phyloP scores from a whole-genome alignment of 53 echinoderm and acorn worm species.

The Paracentrotus lividus region DNA sequence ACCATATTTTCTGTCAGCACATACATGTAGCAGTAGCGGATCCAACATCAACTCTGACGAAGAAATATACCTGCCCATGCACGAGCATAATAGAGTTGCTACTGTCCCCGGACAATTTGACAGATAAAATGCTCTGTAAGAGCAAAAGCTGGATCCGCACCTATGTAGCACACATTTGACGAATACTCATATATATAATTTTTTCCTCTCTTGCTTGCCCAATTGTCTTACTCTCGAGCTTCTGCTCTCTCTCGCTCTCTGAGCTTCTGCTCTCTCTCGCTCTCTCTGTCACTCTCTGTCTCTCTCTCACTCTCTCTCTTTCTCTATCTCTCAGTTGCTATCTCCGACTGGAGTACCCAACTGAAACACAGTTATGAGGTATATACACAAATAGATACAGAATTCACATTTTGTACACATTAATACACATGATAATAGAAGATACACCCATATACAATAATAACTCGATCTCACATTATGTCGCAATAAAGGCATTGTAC shows the following conservation, averaged over 20 bases:
- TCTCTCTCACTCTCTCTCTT: not conserved
- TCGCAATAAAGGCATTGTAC: not conserved
- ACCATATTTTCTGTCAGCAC: slow-evolving; percentile 10
- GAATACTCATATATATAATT: slow-evolving; percentile 5
- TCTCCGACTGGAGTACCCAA: not conserved
- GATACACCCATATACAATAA: slow-evolving; percentile 52
- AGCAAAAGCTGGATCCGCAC: too few species aligned
- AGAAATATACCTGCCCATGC: too few species aligned
- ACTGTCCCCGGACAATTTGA: too few species aligned
- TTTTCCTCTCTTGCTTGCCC: not conserved
- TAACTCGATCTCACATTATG: not conserved
- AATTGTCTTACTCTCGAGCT: not conserved
- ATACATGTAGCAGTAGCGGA: too few species aligned
- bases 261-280: not conserved
- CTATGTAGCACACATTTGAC: slow-evolving; percentile 36
- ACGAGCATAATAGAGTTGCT: too few species aligned
- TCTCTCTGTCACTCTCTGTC: not conserved
- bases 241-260: not conserved
- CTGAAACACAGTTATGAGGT: slow-evolving; percentile 58
- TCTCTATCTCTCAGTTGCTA: not conserved
- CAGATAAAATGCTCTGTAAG: too few species aligned
- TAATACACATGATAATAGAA: slow-evolving; percentile 45
- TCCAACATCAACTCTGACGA: too few species aligned
- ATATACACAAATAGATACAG: slow-evolving; percentile 69
- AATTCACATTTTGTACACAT: slow-evolving; percentile 59